A percentile compares a stretch with the other conserved stretches of the same genome.
Conservation (phyloP, 2,888 invertebrate genomes). For the Trichogramma evanescens region DNA sequence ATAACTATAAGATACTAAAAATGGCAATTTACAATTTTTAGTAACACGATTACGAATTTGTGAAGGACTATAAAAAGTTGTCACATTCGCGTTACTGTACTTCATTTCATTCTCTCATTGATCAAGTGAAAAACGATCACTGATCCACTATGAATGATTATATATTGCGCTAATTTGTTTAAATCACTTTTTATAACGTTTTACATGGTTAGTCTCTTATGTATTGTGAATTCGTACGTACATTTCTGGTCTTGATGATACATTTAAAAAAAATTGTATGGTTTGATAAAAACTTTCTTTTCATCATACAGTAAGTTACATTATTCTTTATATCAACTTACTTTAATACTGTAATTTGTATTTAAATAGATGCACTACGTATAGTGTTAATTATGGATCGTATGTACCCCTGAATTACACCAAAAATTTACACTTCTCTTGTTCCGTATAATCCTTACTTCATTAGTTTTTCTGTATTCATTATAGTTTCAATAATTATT, state of each 20-base stretch:
- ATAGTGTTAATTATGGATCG: not conserved
- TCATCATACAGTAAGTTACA: conserved; percentile 12
- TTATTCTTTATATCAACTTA: conserved; percentile 3
- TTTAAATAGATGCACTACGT: conserved; percentile 9
- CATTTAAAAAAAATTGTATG: not conserved
- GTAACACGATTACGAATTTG: too few species aligned
- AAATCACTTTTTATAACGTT: conserved; percentile 9
- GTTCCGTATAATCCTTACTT: conserved; percentile 8
- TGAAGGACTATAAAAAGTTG: conserved; percentile 21
- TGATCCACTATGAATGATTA: conserved; percentile 22
- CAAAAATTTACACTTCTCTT: conserved; percentile 21
- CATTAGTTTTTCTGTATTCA: conserved; percentile 19
- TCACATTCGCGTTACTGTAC: conserved; percentile 15
- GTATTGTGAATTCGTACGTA: not conserved
- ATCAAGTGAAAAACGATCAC: conserved; percentile 13
- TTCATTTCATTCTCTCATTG: conserved; percentile 10
- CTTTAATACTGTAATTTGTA: conserved; percentile 13
- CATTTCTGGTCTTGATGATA: conserved; percentile 8
- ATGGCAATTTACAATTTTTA: too few species aligned
- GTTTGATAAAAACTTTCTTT: conserved; percentile 8
- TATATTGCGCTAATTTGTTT: conserved; percentile 22
- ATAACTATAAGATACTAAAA: too few species aligned
- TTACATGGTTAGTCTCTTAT: not conserved
- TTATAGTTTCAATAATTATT: conserved; percentile 12
- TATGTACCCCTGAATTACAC: conserved; percentile 18